Conservation (phyloP, 2,113 vertebrate genomes). For the Eudyptes chrysolophus region DNA sequence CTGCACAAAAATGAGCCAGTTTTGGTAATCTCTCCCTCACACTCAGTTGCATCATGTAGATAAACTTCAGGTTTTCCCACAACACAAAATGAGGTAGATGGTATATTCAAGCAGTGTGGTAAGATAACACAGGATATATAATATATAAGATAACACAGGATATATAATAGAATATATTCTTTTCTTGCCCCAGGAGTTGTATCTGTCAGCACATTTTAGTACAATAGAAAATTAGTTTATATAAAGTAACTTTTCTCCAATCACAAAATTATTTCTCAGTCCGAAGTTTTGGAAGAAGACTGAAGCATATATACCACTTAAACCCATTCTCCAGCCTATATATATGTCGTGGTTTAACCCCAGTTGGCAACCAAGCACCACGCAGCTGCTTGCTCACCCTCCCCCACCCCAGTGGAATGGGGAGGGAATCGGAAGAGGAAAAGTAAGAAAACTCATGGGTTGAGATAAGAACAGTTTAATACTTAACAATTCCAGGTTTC, state of each 20-base stretch:
- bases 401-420: too few species aligned
- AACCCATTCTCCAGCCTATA: background rate
- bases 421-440: too few species aligned
- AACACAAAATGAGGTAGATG: too few species aligned
- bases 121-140: background rate
- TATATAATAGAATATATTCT: background rate
- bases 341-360: too few species aligned
- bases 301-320: background rate
- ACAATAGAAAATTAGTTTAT: background rate
- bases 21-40: background rate
- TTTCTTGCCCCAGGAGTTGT: background rate
- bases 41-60: too few species aligned
- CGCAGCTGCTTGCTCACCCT: too few species aligned
- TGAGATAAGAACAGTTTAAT: too few species aligned
- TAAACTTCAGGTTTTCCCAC: background rate
- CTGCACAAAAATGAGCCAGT: background rate
- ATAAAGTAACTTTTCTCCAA: background rate
- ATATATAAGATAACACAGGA: background rate
- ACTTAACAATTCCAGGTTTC: background rate
- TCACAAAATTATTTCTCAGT: background rate
- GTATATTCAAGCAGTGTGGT: fast-evolving
- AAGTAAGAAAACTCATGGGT: too few species aligned
- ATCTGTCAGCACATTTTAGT: background rate
- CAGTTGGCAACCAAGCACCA: too few species aligned
- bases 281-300: background rate